Evolutionary conservation across 1,140 invertebrate species (phyloP), one percentile per base, ranked within the genome.

Genomic region (Drosophila novamexicana): DNA sequence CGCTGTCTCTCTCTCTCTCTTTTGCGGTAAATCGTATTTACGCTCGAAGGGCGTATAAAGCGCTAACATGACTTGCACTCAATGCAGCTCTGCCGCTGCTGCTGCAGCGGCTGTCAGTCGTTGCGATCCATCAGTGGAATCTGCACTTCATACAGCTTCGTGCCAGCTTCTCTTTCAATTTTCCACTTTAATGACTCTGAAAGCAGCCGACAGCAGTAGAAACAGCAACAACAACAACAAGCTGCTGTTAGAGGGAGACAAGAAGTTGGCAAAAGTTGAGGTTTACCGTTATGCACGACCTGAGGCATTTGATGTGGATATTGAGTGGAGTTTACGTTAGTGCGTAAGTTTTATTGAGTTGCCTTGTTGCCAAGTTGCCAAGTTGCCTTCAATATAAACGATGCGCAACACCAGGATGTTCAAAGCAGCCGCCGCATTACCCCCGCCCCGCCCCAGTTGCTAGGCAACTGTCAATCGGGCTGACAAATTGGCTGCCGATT

Each of bases 321-420:
- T 79, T 85, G 76, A 86, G 66, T 85, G 81, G 68, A 85, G 73
- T 81, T 84, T 81, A 75, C 73, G 81, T 72, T 84, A 61, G 18
- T 52, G 59, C 37, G 54, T 54, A 82, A 82, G 57, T 83, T 83
- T 82, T 83, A 82, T 82, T 74, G 71, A 65, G 58, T 71, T 85
- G 63, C 36, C 53, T n/a, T 14, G 52, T 34, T 57, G 61, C 61
- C 47, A 12, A 1, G 47, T 14, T 50, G 45, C 34, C 32, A 22
- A 22, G 22, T 22, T 50, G 49, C 49, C 52, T 58, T 42, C 53
- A 67, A 73, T 59, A 14, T 9, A 34, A 64, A 56, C 53, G 56
- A 50, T 53, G 49, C 40, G 44, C 62, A 63, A 63, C 9, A 22
- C 22, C 22, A 45, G 29, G 6, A 32, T 44, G 44, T 42, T 37